Evolutionary conservation across 2,888 invertebrate species (phyloP).

Genomic region (Stenoptilia bipunctidactyla): DNA sequence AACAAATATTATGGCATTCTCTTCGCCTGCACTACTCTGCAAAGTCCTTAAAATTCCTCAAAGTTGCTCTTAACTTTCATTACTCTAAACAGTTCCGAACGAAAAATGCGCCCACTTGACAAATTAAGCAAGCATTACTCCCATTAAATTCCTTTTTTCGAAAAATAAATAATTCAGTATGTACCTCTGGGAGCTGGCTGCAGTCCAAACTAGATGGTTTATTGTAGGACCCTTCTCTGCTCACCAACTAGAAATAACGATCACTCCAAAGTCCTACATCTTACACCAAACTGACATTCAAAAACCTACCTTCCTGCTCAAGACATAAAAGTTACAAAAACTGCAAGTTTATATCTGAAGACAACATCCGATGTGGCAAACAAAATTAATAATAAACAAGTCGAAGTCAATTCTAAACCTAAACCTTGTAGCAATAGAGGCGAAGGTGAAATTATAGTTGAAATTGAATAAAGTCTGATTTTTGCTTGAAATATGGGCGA

Average conservation of each 20-base stretch:
- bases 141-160: background rate
- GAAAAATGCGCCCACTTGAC: background rate
- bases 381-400: constrained; percentile 5
- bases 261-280: constrained; percentile 22
- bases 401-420: constrained; percentile 13
- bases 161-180: constrained; percentile 1
- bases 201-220: constrained; percentile 27
- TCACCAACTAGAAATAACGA: constrained; percentile 39
- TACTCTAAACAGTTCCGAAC: background rate
- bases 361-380: background rate
- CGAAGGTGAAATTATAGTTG: constrained; percentile 13
- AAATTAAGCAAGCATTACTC: background rate
- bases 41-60: too few species aligned
- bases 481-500: constrained; percentile 30
- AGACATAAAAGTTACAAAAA: background rate
- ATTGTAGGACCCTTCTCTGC: constrained; percentile 28
- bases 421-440: constrained; percentile 13
- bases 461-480: constrained; percentile 33
- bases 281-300: background rate
- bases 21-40: too few species aligned
- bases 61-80: background rate
- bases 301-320: constrained; percentile 4
- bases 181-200: constrained; percentile 20
- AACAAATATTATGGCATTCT: too few species aligned
- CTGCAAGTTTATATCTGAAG: constrained; percentile 4